Evolutionary conservation across 2,888 invertebrate species (phyloP).

Genomic region (Brachyptera risi): DNA sequence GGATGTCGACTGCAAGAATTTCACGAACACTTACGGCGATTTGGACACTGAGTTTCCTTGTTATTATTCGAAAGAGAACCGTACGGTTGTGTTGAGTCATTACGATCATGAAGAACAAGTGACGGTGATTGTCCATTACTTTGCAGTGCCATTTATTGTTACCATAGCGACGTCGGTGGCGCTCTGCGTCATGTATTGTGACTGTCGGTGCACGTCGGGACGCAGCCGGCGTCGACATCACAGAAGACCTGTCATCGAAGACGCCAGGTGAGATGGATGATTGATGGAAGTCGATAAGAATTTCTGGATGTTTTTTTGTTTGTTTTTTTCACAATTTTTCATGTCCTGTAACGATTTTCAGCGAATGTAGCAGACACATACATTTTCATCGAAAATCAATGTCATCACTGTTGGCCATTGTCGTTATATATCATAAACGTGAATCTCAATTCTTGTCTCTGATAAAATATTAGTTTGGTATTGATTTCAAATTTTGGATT

Average conservation of each 20-base stretch:
- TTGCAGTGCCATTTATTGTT: slow-evolving; percentile 78
- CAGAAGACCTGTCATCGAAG: slow-evolving; percentile 25
- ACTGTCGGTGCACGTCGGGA: slow-evolving; percentile 63
- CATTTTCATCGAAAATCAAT: too few species aligned
- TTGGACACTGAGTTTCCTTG: slow-evolving; percentile 64
- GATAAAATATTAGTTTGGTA: too few species aligned
- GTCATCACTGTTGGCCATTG: too few species aligned
- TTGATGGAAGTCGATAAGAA: neutral
- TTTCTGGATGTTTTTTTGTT: too few species aligned
- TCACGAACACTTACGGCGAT: slow-evolving; percentile 64
- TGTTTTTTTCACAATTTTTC: too few species aligned
- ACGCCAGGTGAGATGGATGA: slow-evolving; percentile 30
- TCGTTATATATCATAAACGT: too few species aligned
- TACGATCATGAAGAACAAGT: slow-evolving; percentile 81
- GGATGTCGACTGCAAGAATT: slow-evolving; percentile 68
- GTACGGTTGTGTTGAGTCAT: slow-evolving; percentile 74
- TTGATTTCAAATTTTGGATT: too few species aligned
- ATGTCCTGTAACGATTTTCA: too few species aligned
- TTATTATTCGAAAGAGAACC: slow-evolving; percentile 61
- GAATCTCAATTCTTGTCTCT: too few species aligned
- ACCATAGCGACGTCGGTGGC: slow-evolving; percentile 81
- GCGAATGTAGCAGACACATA: too few species aligned
- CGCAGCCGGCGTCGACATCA: slow-evolving; percentile 22
- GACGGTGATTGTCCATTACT: slow-evolving; percentile 75
- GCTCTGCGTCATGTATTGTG: slow-evolving; percentile 82